Evolutionary conservation across 2,797 vertebrate species (phyloP), one percentile per base, ranked within the genome.

Genomic region (Microctenopoma stevenorrisi): DNA sequence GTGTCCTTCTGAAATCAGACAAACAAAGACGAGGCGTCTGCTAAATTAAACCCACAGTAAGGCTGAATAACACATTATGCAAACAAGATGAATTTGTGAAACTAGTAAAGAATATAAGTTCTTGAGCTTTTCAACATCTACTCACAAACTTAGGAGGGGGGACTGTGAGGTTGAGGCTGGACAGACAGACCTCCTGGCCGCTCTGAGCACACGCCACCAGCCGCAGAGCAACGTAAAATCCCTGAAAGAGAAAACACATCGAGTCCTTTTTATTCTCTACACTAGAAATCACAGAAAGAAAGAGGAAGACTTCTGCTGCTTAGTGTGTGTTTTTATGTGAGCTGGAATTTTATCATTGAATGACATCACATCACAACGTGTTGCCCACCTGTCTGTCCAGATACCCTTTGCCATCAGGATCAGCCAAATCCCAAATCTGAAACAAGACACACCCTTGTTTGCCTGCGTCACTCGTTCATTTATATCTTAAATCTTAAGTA

Each of bases 401-500:
- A 88, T 95, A 99, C 53, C 98, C 98, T 94, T 97, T 99, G 61
- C 96, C 96, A 84, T 98, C 97, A 0, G 98, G 97, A 84, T 99
- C 98, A 0, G 98, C 98, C 86, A 99, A 91, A 92, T 99, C 98
- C 98, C 98, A 99, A 88, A 99, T 98, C 97, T 99, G 91, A 16
- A 58, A 71, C 52, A 59, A 67, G 14, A 60, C 53, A 61, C 35
- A 49, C 9, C 22, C 22, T 22, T 22, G 22, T 22, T 22, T 22
- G 22, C 22, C 22, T 22, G 22, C 22, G 22, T 22, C 22, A 22
- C 22, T 22, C 22, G 22, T 22, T 22, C 22, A 22, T 22, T 22
- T 22, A 22, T 22, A 22, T 22, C 22, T 22, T 22, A 30, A 30
- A 30, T 4, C 4, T 30, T 4, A 30, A 4, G 28, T 30, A 30